These are phyloP conservation scores for Hydrozoanthus tunicans DNA, from an alignment of 64 coral and sea anemone species.

Conservation along the genomic window DNA sequence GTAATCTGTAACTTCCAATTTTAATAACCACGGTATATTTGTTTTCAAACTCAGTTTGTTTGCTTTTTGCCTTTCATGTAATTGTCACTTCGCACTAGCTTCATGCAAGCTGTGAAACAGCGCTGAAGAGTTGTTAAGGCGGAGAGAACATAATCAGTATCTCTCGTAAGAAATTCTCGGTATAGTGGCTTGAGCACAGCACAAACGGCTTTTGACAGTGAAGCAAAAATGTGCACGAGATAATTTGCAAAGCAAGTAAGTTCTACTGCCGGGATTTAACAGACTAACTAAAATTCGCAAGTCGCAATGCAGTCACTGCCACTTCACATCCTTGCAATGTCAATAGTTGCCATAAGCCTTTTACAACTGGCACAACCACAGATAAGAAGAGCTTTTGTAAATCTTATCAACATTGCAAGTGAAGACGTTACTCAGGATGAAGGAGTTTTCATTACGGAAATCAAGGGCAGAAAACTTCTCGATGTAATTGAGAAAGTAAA, in stretches of 20 bases:
- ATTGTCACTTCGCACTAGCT: constrained; percentile 15
- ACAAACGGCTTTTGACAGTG: too few species aligned
- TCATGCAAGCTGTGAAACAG: neutral
- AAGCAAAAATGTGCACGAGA: too few species aligned
- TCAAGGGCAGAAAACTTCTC: constrained; percentile 28
- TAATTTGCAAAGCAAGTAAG: too few species aligned
- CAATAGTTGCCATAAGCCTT: constrained; percentile 17
- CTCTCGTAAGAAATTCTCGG: too few species aligned
- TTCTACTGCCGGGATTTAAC: too few species aligned
- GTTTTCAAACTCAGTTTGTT: neutral
- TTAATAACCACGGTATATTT: neutral
- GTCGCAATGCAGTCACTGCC: constrained; percentile 32
- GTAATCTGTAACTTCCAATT: constrained; percentile 22
- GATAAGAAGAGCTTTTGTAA: neutral
- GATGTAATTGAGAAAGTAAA: constrained; percentile 43
- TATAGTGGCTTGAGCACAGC: too few species aligned
- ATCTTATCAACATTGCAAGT: too few species aligned
- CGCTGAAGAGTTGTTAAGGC: too few species aligned
- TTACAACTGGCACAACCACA: neutral
- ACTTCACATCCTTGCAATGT: constrained; percentile 27
- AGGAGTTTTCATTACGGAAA: constrained; percentile 31
- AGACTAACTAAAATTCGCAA: neutral
- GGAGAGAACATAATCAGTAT: too few species aligned
- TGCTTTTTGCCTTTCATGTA: constrained; percentile 37
- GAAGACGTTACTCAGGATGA: neutral